Evolutionary conservation across 2,113 vertebrate species (phyloP).

Genomic region (Menura novaehollandiae): DNA sequence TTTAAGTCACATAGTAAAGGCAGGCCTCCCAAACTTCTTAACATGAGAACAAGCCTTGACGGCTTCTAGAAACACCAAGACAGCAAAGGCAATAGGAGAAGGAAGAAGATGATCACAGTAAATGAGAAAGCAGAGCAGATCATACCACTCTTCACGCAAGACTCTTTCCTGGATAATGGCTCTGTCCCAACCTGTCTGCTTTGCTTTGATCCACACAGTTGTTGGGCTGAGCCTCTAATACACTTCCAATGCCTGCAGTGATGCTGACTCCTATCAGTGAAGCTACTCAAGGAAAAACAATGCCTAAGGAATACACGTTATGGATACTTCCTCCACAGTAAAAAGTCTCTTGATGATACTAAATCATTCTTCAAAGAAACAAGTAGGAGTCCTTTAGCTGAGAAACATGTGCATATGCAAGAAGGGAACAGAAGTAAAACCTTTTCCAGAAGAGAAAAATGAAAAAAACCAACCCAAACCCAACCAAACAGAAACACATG

Average conservation of each 20-base stretch:
- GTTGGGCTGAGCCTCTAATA: neutral
- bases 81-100: neutral
- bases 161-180: neutral
- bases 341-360: neutral
- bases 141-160: neutral
- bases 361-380: neutral
- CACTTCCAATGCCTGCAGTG: neutral
- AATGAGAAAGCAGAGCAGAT: neutral
- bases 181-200: neutral
- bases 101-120: neutral
- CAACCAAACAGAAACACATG: neutral
- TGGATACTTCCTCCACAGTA: neutral
- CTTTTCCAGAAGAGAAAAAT: neutral
- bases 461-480: neutral
- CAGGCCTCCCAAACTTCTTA: neutral
- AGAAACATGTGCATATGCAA: accelerated
- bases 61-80: neutral
- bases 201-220: neutral
- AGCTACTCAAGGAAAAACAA: neutral
- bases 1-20: neutral
- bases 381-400: neutral
- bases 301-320: neutral
- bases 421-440: neutral
- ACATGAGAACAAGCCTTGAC: neutral
- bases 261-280: neutral